These are phyloP conservation scores for Mellilla xanthometata DNA, from an alignment of 2,888 invertebrate genomes.

Conservation along the genomic window DNA sequence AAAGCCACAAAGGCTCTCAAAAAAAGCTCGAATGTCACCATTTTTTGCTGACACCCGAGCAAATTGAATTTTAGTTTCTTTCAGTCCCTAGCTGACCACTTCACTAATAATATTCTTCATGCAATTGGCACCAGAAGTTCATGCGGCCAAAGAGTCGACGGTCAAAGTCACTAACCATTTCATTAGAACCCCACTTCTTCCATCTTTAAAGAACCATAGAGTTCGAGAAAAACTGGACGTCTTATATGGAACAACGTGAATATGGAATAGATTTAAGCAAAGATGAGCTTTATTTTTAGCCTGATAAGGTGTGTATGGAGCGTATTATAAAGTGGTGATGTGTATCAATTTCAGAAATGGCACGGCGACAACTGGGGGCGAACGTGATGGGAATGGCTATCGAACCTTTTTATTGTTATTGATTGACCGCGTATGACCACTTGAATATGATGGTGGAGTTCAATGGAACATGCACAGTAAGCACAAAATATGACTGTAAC, in stretches of 20 bases:
- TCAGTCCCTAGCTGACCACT: constrained; percentile 48
- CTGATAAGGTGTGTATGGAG: constrained; percentile 33
- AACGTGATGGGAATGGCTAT: constrained; percentile 72
- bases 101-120: constrained; percentile 65
- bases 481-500: too few relatives aligned
- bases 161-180: constrained; percentile 43
- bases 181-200: constrained; percentile 16
- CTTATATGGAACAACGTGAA: constrained; percentile 15
- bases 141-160: constrained; percentile 52
- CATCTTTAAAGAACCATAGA: constrained; percentile 2
- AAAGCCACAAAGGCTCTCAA: constrained; percentile 1
- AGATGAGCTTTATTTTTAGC: constrained; percentile 40
- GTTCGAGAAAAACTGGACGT: constrained; percentile 49
- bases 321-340: constrained; percentile 42
- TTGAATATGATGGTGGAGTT: constrained; percentile 36
- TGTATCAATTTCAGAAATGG: constrained; percentile 79
- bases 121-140: constrained; percentile 72
- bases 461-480: constrained; percentile 1
- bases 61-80: constrained; percentile 42
- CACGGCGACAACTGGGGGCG: constrained; percentile 65
- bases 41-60: constrained; percentile 28
- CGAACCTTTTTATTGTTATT: constrained; percentile 71
- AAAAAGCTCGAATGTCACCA: constrained; percentile 9
- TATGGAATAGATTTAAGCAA: constrained; percentile 24
- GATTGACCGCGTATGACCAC: constrained; percentile 61